Base-by-base conservation (phyloP, 2,888 invertebrate genomes). In the Diabrotica balteata region DNA sequence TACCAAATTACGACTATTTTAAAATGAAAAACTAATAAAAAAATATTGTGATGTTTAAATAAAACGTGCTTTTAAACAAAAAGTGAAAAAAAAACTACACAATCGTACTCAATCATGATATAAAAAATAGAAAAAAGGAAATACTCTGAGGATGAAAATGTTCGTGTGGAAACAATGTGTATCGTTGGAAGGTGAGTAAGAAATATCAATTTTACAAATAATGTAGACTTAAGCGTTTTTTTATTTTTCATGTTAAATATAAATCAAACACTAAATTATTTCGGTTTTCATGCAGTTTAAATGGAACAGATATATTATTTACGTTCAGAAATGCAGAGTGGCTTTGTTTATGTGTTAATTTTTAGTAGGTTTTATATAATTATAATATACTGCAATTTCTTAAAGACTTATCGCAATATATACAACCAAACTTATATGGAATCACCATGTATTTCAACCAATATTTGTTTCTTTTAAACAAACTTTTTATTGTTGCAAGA, bases 161-260 rank as follows among this genome's bases (percentile, higher is more conserved):
- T 82, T 82, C 71, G 82, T 83, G 44, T 83, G 82, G 83, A 80
- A 79, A 71, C 82, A 82, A 67, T 82, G 83, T 71, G 81, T 83
- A 66, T 82, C 81, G 42, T 72, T 82, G 67, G 80, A 81, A 77
- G 81, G 82, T 81, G 76, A 78, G 80, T 74, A 63, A 63, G 66
- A 54, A 45, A 69, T 22, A 63, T 59, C 32, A 61, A 68, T 64
- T 55, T 46, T 9, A 45, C 17, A 22, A 66, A 57, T 60, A 67
- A 52, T 52, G 11, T 52, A 52, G 52, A 22, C 8, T 52, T 22
- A 8, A 22, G 52, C 17, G 2, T 17, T 17, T 6, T 6, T 22
- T 8, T 32, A 7, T 52, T 17, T 52, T 47, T 47, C 10, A 47
- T 10, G 7, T 3, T 0, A 8, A 47, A 47, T 4, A 47, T 47